These are phyloP conservation scores for Rhorus exstirpatorius DNA, from an alignment of 2,888 invertebrate genomes.

Conservation along the genomic window DNA sequence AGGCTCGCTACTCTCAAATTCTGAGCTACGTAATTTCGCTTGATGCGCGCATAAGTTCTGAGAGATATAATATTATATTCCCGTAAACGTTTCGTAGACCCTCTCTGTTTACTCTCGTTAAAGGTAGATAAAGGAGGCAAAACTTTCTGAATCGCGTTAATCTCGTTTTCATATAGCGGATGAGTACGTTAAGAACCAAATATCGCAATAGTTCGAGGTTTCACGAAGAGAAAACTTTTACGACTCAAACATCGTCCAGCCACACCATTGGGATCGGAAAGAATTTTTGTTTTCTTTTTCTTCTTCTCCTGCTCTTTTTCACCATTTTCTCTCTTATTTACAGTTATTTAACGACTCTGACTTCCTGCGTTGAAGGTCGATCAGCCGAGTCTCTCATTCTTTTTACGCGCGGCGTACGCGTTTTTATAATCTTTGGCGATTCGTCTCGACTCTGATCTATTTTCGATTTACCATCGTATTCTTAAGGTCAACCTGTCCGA, in stretches of 20 bases:
- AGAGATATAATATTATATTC: slow-evolving; percentile 2
- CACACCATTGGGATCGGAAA: not conserved
- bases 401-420: not conserved
- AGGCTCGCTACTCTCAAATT: too few species aligned
- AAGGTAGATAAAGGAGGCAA: not conserved
- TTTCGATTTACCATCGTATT: slow-evolving; percentile 34
- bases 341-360: slow-evolving; percentile 30
- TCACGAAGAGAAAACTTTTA: not conserved
- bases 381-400: not conserved
- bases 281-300: slow-evolving; percentile 20
- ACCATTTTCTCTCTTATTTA: slow-evolving; percentile 18
- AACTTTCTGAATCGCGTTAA: slow-evolving; percentile 9
- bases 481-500: not conserved
- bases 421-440: slow-evolving; percentile 12
- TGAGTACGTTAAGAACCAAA: not conserved
- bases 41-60: not conserved
- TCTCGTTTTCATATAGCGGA: not conserved
- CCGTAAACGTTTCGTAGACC: not conserved
- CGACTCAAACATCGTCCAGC: not conserved
- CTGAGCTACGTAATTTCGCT: too few species aligned
- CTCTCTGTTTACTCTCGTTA: slow-evolving; percentile 2
- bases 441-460: slow-evolving; percentile 30
- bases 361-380: slow-evolving; percentile 45
- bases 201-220: not conserved
- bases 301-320: not conserved